phyloP scores from a whole-genome alignment of 2,888 invertebrate genomes.

The Linnaemya vulpina region DNA sequence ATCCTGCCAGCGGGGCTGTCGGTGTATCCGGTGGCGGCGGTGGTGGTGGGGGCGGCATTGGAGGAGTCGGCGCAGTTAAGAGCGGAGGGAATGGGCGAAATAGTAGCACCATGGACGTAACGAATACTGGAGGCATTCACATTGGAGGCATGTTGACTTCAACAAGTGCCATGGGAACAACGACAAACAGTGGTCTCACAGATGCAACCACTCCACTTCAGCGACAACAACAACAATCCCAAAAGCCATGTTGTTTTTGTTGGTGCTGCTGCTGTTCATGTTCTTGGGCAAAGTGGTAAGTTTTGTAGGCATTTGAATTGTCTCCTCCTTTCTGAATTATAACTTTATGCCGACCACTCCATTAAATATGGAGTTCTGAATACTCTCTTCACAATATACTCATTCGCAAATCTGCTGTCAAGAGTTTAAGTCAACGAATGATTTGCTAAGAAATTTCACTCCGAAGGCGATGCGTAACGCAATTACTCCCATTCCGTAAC shows the following conservation, averaged over 20 bases:
- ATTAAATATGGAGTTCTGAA: no score
- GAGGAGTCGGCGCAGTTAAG: slow-evolving; percentile 78
- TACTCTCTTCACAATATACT: no score
- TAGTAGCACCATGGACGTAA: slow-evolving; percentile 72
- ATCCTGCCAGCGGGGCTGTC: slow-evolving; percentile 75
- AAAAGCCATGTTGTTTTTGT: slow-evolving; percentile 87
- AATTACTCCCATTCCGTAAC: no score
- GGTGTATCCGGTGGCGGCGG: slow-evolving; percentile 70
- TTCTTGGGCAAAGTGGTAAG: slow-evolving; percentile 85
- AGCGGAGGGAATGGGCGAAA: slow-evolving; percentile 63
- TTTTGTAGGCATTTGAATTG: slow-evolving; percentile 56
- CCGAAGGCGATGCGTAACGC: no score
- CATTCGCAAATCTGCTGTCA: no score
- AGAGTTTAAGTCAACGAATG: no score
- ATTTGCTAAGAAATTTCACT: no score
- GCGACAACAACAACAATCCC: slow-evolving; percentile 83
- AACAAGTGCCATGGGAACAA: slow-evolving; percentile 75
- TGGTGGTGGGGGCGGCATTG: slow-evolving; percentile 66
- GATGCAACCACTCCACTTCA: slow-evolving; percentile 73
- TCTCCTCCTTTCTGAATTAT: not conserved
- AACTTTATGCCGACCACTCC: not conserved
- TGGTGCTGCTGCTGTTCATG: slow-evolving; percentile 89
- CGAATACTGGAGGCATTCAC: slow-evolving; percentile 76
- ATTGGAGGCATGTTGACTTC: slow-evolving; percentile 77
- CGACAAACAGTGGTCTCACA: slow-evolving; percentile 64